A percentile compares a stretch with the other conserved stretches of the same genome.
These are phyloP conservation scores for Ips typographus DNA, from an alignment of 1,140 invertebrate species.

Conservation along the genomic window DNA sequence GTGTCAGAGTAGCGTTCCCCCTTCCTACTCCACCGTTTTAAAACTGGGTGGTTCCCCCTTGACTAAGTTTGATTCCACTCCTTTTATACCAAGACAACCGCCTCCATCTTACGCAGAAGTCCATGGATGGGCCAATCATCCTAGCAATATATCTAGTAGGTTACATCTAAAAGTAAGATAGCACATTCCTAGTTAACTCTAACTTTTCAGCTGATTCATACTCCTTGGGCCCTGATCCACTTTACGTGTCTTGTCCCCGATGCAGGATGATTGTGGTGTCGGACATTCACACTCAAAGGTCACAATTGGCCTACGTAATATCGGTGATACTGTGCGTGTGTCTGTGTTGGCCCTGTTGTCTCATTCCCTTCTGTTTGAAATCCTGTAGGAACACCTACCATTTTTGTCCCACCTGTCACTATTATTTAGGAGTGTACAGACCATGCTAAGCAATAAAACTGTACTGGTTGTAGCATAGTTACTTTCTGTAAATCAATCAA, in stretches of 20 bases:
- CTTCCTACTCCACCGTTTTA: constrained; percentile 46
- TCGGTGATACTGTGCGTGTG: constrained; percentile 49
- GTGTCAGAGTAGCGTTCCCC: constrained; percentile 31
- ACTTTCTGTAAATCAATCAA: neutral
- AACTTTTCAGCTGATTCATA: constrained; percentile 39
- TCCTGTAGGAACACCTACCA: constrained; percentile 53
- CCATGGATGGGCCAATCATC: constrained; percentile 34
- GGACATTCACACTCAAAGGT: constrained; percentile 43
- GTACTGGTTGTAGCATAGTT: neutral
- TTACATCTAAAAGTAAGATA: neutral
- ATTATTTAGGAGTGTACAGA: constrained; percentile 52
- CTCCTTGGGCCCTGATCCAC: constrained; percentile 48
- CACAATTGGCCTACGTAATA: constrained; percentile 47
- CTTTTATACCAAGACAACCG: constrained; percentile 40
- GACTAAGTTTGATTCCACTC: constrained; percentile 25
- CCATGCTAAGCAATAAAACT: constrained; percentile 22
- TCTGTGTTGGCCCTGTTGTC: constrained; percentile 54
- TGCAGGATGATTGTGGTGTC: constrained; percentile 50
- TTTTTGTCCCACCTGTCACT: constrained; percentile 52
- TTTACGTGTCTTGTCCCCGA: constrained; percentile 48
- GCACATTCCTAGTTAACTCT: no score
- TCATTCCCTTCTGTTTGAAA: constrained; percentile 54
- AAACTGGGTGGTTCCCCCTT: constrained; percentile 34
- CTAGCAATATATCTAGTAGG: constrained; percentile 37
- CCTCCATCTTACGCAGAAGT: constrained; percentile 46